Evolutionary conservation across 2,888 invertebrate species (phyloP).

Genomic region (Protophormia terraenovae): DNA sequence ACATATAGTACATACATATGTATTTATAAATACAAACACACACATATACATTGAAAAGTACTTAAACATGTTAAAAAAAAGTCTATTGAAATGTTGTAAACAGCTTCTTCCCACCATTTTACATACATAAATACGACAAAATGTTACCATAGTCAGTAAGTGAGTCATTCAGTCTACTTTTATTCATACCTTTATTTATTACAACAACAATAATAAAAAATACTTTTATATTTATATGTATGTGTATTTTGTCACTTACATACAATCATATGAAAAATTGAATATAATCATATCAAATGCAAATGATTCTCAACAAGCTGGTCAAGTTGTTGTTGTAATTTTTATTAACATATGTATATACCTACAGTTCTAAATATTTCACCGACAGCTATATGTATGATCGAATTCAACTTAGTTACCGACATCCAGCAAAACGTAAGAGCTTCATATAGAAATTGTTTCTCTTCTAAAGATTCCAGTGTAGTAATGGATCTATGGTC

Average conservation of each 20-base stretch:
- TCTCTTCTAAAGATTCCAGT: too few relatives aligned
- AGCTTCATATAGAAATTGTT: too few relatives aligned
- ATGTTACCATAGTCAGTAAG: neutral
- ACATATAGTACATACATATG: neutral
- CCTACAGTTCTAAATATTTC: too few relatives aligned
- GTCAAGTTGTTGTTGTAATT: conserved; percentile 4
- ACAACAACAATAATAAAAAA: neutral
- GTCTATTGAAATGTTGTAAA: conserved; percentile 34
- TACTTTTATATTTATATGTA: neutral
- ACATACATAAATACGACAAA: neutral
- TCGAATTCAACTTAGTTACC: too few relatives aligned
- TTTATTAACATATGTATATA: too few relatives aligned
- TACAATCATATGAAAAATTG: neutral
- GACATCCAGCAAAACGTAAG: too few relatives aligned
- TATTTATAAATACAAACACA: neutral
- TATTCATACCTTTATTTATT: neutral
- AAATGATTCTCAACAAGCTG: conserved; percentile 34
- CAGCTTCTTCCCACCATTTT: conserved; percentile 24
- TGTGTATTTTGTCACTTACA: neutral
- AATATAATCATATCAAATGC: conserved; percentile 23
- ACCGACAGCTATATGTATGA: too few relatives aligned
- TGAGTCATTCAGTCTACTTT: neutral
- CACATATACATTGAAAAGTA: conserved; percentile 33
- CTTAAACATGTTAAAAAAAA: conserved; percentile 39
- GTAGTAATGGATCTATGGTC: too few relatives aligned